phyloP scores from a whole-genome alignment of 1,140 invertebrate species.

The Drosophila arawakana region DNA sequence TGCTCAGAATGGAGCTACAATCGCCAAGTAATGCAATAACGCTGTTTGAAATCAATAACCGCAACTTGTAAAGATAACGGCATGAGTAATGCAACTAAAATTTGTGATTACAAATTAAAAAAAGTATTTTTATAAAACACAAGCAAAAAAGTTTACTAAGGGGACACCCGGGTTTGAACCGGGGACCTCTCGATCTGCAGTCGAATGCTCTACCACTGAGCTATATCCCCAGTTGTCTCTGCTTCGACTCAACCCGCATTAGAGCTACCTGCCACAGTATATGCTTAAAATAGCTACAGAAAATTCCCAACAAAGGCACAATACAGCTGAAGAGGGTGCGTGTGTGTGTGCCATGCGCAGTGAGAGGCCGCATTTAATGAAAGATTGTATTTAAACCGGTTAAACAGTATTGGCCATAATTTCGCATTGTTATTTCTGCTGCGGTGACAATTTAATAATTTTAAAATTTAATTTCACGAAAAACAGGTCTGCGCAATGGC shows the following conservation, averaged over 20 bases:
- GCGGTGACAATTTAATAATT: conserved; percentile 44
- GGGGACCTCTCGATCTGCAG: conserved; percentile 97
- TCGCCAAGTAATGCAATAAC: neutral
- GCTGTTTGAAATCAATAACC: conserved; percentile 1
- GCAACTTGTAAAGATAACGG: neutral
- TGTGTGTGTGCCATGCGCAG: conserved; percentile 63
- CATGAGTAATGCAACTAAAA: conserved; percentile 3
- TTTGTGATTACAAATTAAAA: neutral
- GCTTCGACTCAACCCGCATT: conserved; percentile 27
- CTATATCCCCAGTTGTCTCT: conserved; percentile 84
- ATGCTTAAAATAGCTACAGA: conserved; percentile 28
- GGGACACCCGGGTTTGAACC: conserved; percentile 97
- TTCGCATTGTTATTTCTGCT: conserved; percentile 68
- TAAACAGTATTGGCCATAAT: conserved; percentile 55
- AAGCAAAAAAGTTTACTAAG: conserved; percentile 84
- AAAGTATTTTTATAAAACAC: neutral
- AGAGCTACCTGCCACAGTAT: neutral
- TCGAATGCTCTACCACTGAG: conserved; percentile 97
- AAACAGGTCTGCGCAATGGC: conserved; percentile 57
- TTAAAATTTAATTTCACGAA: conserved; percentile 54
- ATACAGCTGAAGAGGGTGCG: neutral
- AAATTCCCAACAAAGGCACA: conserved; percentile 8
- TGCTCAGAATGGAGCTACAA: conserved; percentile 3
- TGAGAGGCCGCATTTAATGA: conserved; percentile 42
- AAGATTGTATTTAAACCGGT: conserved; percentile 70